Base-by-base conservation (phyloP, 2,113 vertebrate species). In the Desmodus rotundus region DNA sequence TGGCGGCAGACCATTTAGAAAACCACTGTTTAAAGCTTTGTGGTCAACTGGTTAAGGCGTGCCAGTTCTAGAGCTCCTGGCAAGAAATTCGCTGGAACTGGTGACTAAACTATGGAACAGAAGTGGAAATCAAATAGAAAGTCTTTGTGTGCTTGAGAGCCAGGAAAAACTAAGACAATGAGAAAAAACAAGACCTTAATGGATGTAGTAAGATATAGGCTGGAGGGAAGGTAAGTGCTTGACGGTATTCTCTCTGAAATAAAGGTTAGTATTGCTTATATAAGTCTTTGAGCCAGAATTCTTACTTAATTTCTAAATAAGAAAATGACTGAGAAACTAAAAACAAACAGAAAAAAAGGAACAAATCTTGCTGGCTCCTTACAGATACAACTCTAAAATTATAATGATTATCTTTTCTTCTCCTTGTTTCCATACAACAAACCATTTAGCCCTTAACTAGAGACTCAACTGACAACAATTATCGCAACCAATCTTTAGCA, bases 61-160 rank as follows among this genome's bases (percentile, higher is more conserved):
- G 73, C 45, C 22, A 67, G 38, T 87, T 74, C 24, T 76, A 77
- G 36, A 87, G 11, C 74, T 45, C 38, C 2, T 84, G 20, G 41
- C 31, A 83, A 87, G 77, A 88, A 56, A 80, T 11, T 84, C 63
- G 36, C 20, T 72, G 26, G 52, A 67, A 58, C 7, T 83, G 61
- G 31, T 83, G 33, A 45, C 31, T 72, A 38, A 50, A 43, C 16
- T 84, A 22, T 74, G 28, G 19, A 87, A 63, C 81, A 10, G 24
- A 89, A 84, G 52, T 9, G 47, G 14, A 89, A 63, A 22, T 84
- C 43, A 84, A 85, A 50, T 0, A 80, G 38, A 56, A 94, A 82
- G 15, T 41, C 74, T 76, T 52, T 61, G 56, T 72, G 15, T 81
- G 11, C 36, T 65, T 15, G 73, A 78, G 26, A 78, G 33, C 3